Evolutionary conservation across 2,888 invertebrate species (phyloP).

Genomic region (Strigamia transsilvanica): DNA sequence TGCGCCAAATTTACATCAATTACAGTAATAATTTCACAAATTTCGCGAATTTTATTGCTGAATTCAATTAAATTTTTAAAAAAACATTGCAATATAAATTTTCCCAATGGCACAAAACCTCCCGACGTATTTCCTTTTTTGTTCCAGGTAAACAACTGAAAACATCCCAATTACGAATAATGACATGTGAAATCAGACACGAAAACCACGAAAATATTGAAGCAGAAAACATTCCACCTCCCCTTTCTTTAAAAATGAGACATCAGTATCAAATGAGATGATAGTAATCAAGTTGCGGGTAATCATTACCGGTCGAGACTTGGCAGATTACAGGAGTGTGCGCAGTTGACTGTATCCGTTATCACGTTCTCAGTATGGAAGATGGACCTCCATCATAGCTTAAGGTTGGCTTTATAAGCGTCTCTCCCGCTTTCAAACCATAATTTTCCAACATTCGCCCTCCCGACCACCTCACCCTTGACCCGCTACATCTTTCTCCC

Average conservation of each 20-base stretch:
- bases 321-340: conserved; percentile 16
- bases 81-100: too few species aligned
- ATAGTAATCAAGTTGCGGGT: conserved; percentile 8
- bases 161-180: conserved; percentile 8
- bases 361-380: conserved; percentile 35
- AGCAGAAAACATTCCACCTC: neutral
- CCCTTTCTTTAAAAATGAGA: neutral
- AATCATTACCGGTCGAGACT: conserved; percentile 2
- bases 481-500: conserved; percentile 10
- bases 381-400: conserved; percentile 21
- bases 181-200: conserved; percentile 11
- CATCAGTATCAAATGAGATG: conserved; percentile 7
- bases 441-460: conserved; percentile 17
- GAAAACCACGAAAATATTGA: conserved; percentile 29
- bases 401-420: neutral
- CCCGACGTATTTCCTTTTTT: too few species aligned
- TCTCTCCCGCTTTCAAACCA: conserved; percentile 20
- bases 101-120: too few species aligned
- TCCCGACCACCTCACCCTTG: conserved; percentile 17
- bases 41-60: too few species aligned
- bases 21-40: too few species aligned
- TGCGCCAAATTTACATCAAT: too few species aligned
- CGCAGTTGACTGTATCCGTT: conserved; percentile 1
- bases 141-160: neutral
- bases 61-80: too few species aligned